Percentiles rank a stretch among this genome's conserved stretches.
phyloP scores from a whole-genome alignment of 2,113 vertebrate species.

The Nymphicus hollandicus region DNA sequence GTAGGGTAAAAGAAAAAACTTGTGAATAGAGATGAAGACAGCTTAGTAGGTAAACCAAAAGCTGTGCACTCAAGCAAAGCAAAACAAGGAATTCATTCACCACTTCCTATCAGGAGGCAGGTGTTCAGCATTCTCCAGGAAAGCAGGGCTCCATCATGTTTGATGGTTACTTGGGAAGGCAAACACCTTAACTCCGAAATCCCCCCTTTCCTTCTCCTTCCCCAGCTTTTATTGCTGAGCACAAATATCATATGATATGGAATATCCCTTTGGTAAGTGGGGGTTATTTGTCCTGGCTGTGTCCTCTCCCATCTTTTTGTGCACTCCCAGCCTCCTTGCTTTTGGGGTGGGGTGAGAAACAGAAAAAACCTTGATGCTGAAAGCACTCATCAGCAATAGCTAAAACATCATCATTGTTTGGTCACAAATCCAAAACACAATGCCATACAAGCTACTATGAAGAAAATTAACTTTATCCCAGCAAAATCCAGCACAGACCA shows the following conservation, averaged over 20 bases:
- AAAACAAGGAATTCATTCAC: not conserved
- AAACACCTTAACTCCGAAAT: fast-evolving
- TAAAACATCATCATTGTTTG: not conserved
- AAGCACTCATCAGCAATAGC: not conserved
- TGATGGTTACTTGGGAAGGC: fast-evolving
- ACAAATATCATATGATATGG: not conserved
- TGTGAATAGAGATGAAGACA: not conserved
- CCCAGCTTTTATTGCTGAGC: not conserved
- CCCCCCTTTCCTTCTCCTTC: fast-evolving
- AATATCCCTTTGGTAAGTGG: not conserved
- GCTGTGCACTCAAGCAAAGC: not conserved
- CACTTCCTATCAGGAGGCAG: not conserved
- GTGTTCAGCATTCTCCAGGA: not conserved
- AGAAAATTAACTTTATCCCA: not conserved
- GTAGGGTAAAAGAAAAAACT: not conserved
- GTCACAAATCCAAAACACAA: not conserved
- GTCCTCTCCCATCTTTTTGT: not conserved
- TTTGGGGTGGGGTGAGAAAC: fast-evolving
- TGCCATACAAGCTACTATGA: not conserved
- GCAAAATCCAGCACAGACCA: not conserved
- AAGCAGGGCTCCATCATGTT: fast-evolving
- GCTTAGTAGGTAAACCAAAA: not conserved
- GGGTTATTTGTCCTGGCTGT: not conserved
- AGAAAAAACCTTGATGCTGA: not conserved
- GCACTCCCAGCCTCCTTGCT: fast-evolving